Conservation (phyloP, 2,113 vertebrate genomes). For the Nothocercus nigrocapillus region DNA sequence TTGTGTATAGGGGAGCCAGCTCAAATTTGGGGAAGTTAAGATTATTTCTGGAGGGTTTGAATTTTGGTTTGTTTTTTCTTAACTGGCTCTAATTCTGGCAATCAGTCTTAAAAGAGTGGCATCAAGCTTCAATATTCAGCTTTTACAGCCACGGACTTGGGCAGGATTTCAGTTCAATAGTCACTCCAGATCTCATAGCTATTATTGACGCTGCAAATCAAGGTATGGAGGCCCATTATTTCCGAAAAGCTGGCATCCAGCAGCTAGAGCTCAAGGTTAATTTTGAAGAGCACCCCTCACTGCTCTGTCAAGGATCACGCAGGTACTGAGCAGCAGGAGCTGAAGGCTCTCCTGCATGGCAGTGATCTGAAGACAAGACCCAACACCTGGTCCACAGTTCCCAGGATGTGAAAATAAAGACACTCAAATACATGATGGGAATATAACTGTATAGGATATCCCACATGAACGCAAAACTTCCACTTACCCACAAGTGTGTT, state of each 20-base stretch:
- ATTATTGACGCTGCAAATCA: neutral
- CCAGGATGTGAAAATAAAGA: neutral
- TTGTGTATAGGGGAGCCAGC: neutral
- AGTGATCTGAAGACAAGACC: neutral
- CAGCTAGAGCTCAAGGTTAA: neutral
- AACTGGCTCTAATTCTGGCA: neutral
- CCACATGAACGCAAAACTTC: neutral
- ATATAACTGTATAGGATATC: neutral
- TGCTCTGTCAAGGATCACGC: neutral
- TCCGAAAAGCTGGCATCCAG: neutral
- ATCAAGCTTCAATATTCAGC: neutral
- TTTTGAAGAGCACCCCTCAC: neutral
- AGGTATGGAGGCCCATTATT: neutral
- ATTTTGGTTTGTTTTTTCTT: neutral
- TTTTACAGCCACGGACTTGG: neutral
- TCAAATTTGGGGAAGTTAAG: fast-evolving
- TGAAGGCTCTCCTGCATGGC: neutral
- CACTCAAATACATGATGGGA: fast-evolving
- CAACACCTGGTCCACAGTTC: fast-evolving
- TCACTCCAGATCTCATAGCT: neutral
- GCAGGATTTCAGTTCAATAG: neutral
- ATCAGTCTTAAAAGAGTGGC: neutral
- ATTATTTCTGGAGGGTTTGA: neutral
- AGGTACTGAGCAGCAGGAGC: fast-evolving
- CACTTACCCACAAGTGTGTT: neutral